A percentile compares a stretch with the other conserved stretches of the same genome.
These are phyloP conservation scores for Hystrix brachyura DNA, from an alignment of 2,113 vertebrate genomes.

Conservation along the genomic window DNA sequence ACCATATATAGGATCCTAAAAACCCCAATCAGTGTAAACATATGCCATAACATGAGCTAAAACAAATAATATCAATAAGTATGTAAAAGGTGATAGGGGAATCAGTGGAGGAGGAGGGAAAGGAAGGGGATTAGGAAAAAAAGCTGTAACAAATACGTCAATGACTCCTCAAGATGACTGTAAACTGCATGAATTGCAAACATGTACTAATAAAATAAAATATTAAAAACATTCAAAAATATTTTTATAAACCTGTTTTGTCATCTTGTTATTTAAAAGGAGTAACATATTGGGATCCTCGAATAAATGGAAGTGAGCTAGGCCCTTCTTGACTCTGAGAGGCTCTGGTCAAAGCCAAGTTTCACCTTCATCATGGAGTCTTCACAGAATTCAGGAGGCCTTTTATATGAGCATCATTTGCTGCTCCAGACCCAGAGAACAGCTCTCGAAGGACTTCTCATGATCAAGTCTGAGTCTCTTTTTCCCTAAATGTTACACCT, in stretches of 20 bases:
- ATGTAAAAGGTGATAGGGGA: no score
- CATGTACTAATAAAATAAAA: not conserved
- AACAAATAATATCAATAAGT: no score
- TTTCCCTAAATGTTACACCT: not conserved
- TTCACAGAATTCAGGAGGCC: not conserved
- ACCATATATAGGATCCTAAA: not conserved
- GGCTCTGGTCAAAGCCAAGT: no score
- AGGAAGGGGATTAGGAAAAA: no score
- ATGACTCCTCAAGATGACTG: no score
- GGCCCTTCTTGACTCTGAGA: not conserved
- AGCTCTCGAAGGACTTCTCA: not conserved
- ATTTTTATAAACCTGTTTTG: constrained; percentile 39
- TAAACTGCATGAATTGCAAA: no score
- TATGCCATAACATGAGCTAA: no score
- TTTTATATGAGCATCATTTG: not conserved
- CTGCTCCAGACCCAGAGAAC: not conserved
- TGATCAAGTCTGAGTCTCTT: not conserved
- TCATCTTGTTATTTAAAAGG: not conserved
- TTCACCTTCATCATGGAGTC: not conserved
- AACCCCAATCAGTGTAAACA: no score
- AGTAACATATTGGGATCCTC: not conserved
- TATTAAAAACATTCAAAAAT: not conserved
- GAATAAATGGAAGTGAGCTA: not conserved
- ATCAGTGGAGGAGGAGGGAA: no score
- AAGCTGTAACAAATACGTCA: no score